Percentiles rank a stretch among this genome's conserved stretches.
Conservation (phyloP, 2,888 invertebrate genomes). For the Drosophila limbata region DNA sequence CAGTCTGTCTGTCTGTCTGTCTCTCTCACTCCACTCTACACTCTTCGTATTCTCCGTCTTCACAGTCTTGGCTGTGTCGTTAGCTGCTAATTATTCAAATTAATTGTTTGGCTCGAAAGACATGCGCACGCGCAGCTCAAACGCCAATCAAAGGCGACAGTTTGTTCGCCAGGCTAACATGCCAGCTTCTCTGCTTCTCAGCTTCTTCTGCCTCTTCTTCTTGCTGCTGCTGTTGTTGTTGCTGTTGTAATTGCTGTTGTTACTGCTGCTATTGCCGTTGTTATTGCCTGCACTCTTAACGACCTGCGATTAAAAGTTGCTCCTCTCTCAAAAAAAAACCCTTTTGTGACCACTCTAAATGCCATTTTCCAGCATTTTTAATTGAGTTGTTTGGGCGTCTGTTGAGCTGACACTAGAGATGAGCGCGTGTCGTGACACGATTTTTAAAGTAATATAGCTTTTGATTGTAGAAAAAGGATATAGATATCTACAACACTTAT, state of each 20-base stretch:
- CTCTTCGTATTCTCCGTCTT: background rate
- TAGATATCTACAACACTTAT: background rate
- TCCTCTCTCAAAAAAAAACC: constrained; percentile 21
- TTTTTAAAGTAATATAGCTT: background rate
- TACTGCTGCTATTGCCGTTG: constrained; percentile 14
- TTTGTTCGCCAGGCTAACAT: constrained; percentile 32
- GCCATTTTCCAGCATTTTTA: constrained; percentile 45
- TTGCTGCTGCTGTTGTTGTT: constrained; percentile 21
- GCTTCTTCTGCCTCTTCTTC: background rate
- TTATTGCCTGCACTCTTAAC: constrained; percentile 37
- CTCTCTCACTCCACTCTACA: background rate
- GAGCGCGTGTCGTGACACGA: constrained; percentile 19
- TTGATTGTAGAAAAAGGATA: background rate
- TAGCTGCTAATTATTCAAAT: constrained; percentile 82
- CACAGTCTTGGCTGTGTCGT: constrained; percentile 55
- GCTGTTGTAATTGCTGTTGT: constrained; percentile 6
- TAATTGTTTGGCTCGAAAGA: constrained; percentile 77
- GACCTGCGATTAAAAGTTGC: constrained; percentile 51
- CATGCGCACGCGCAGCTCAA: constrained; percentile 78
- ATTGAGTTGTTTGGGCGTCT: constrained; percentile 59
- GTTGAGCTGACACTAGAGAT: constrained; percentile 19
- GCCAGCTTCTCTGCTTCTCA: background rate
- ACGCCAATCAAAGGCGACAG: constrained; percentile 72
- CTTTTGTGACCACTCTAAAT: constrained; percentile 46
- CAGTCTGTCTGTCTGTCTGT: constrained; percentile 2